Evolutionary conservation across 37 sponge, comb jelly and placozoan species (phyloP).

Genomic region (Crambe crambe): DNA sequence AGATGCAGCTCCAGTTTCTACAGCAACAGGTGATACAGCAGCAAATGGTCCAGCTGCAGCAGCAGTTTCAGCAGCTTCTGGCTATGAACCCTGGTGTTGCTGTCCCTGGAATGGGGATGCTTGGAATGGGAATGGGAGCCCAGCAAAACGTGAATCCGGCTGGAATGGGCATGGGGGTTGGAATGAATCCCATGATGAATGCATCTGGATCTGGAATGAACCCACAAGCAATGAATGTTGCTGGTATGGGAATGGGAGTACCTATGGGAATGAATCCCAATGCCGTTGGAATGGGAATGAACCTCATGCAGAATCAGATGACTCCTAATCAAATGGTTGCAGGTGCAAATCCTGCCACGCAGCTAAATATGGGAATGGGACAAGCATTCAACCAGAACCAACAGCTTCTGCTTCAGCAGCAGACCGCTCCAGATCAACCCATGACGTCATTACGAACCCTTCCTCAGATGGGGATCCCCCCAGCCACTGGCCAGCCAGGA

Average conservation of each 20-base stretch:
- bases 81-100: neutral
- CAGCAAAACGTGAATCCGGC: neutral
- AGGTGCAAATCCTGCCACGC: neutral
- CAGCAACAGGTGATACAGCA: slow-evolving; percentile 66
- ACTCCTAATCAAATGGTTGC: no score
- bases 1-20: slow-evolving; percentile 53
- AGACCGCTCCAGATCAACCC: no score
- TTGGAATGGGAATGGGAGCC: slow-evolving; percentile 3
- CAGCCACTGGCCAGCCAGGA: no score
- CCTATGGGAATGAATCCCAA: neutral
- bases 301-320: no score
- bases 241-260: neutral
- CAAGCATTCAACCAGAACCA: neutral
- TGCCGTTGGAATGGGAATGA: neutral
- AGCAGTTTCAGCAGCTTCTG: slow-evolving; percentile 26
- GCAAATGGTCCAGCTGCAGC: slow-evolving; percentile 39
- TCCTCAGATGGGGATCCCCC: no score
- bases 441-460: no score
- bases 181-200: neutral
- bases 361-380: no score
- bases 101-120: neutral
- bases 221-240: neutral
- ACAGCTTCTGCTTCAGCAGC: no score
- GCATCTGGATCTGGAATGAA: neutral
- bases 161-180: neutral